Percentiles rank a stretch among this genome's conserved stretches.
Conservation (phyloP, 64 coral and sea anemone genomes). For the Montipora cactus region DNA sequence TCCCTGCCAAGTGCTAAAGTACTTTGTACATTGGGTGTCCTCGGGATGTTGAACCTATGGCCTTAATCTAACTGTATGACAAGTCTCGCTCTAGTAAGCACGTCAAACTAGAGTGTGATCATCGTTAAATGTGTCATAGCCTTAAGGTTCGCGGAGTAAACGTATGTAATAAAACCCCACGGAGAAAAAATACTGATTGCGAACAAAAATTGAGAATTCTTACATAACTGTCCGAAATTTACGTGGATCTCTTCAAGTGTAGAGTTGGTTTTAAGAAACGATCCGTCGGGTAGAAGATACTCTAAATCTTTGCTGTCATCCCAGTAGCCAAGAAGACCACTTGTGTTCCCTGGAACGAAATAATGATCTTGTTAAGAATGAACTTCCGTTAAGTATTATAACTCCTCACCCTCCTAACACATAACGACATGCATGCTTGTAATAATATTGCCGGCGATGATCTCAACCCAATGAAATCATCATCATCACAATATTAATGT, state of each 20-base stretch:
- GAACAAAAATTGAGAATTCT: background rate
- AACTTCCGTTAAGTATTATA: background rate
- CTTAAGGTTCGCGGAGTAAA: background rate
- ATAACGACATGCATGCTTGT: too few relatives aligned
- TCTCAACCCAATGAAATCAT: too few relatives aligned
- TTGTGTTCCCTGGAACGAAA: constrained; percentile 63
- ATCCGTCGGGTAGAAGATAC: constrained; percentile 71
- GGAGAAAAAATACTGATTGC: background rate
- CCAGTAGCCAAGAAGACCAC: constrained; percentile 82
- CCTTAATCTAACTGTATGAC: too few relatives aligned
- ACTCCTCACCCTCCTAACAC: too few relatives aligned
- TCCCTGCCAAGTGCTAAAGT: background rate
- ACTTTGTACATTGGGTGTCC: too few relatives aligned
- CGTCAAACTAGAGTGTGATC: too few relatives aligned
- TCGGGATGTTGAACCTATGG: too few relatives aligned
- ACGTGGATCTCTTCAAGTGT: constrained; percentile 55
- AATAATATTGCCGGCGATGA: too few relatives aligned
- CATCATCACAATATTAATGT: too few relatives aligned
- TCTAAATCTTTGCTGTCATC: constrained; percentile 56
- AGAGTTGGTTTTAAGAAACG: constrained; percentile 56
- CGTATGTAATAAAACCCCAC: too few relatives aligned
- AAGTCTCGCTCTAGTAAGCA: too few relatives aligned
- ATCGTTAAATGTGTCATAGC: too few relatives aligned
- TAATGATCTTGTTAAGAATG: background rate
- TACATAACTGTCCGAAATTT: constrained; percentile 82